A percentile compares a stretch with the other conserved stretches of the same genome.
These are phyloP conservation scores for Trogon melanurus DNA, from an alignment of 2,113 vertebrate species.

Conservation along the genomic window DNA sequence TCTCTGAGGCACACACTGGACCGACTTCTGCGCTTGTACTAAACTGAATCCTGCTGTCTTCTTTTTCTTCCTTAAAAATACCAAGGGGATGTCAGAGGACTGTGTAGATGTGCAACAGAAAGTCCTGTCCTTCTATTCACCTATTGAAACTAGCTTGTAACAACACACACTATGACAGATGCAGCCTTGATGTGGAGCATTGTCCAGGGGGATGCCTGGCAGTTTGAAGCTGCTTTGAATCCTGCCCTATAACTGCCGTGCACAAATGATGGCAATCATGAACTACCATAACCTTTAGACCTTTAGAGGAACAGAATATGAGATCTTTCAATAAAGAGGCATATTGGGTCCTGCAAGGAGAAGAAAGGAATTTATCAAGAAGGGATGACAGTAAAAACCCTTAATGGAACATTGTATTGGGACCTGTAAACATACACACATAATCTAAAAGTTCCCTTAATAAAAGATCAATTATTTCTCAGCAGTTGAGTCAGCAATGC, in stretches of 20 bases:
- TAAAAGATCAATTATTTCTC: not conserved
- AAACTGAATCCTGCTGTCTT: not conserved
- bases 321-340: not conserved
- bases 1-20: not conserved
- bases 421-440: not conserved
- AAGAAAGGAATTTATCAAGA: not conserved
- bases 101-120: not conserved
- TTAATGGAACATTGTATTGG: not conserved
- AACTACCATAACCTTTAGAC: not conserved
- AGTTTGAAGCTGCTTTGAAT: not conserved
- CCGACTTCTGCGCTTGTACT: not conserved
- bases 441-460: not conserved
- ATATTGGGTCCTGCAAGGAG: not conserved
- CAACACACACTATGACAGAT: not conserved
- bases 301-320: not conserved
- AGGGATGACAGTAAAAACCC: not conserved
- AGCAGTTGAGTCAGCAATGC: not conserved
- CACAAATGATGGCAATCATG: not conserved
- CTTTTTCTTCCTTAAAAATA: not conserved
- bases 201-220: no score
- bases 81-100: not conserved
- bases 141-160: not conserved
- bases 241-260: not conserved
- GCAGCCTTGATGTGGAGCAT: not conserved
- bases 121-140: not conserved